These are phyloP conservation scores for Apostichopus californicus DNA, from an alignment of 35 echinoderm and acorn worm species.

Conservation along the genomic window DNA sequence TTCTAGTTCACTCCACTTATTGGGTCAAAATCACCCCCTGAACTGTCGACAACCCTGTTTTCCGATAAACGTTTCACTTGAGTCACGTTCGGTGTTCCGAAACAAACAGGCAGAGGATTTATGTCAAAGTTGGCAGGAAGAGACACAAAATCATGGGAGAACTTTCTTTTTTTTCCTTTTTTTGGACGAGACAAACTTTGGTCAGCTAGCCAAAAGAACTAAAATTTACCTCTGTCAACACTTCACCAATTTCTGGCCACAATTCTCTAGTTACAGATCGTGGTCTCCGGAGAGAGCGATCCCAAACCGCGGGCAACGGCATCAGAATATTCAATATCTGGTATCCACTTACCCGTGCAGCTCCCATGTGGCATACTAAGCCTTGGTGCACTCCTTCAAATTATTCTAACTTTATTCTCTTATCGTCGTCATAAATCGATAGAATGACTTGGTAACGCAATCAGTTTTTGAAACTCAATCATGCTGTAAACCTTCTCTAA, in stretches of 20 bases:
- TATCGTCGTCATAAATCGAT: slow-evolving; percentile 15
- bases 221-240: slow-evolving; percentile 8
- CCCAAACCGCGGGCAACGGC: slow-evolving; percentile 12
- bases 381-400: slow-evolving; percentile 38
- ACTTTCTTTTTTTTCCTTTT: neutral
- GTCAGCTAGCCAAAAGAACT: neutral
- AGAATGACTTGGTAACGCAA: slow-evolving; percentile 45
- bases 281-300: neutral
- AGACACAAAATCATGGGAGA: neutral
- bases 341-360: slow-evolving; percentile 23
- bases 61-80: neutral
- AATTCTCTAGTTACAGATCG: slow-evolving; percentile 7
- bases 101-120: neutral
- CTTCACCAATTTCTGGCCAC: neutral
- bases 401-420: slow-evolving; percentile 47
- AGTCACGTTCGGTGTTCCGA: neutral
- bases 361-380: slow-evolving; percentile 31
- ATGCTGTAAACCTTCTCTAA: slow-evolving; percentile 22
- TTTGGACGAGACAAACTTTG: neutral
- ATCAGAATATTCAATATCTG: slow-evolving; percentile 35
- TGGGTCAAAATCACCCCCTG: neutral
- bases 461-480: slow-evolving; percentile 41
- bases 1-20: neutral
- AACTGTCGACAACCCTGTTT: neutral
- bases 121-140: neutral